Evolutionary conservation across 2,888 invertebrate genomes (phyloP).

Genomic region (Saturnia pavonia): DNA sequence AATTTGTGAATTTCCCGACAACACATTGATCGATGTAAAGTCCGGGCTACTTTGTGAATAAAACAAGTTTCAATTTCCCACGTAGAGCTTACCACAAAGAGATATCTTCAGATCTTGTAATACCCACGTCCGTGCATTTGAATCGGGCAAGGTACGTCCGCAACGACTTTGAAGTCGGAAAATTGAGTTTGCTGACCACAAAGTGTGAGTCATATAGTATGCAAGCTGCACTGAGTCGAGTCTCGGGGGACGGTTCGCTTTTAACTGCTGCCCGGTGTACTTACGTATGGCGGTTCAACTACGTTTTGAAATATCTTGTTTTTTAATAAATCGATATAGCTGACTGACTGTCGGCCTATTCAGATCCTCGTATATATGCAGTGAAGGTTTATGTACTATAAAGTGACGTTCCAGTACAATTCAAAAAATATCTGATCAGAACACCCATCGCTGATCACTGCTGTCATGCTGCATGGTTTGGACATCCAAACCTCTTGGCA

Average conservation of each 20-base stretch:
- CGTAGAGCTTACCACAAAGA: not conserved
- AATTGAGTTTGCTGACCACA: slow-evolving; percentile 78
- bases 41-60: not conserved
- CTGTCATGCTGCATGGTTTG: too few species aligned
- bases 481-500: too few species aligned
- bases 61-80: slow-evolving; percentile 2
- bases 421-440: too few species aligned
- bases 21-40: not conserved
- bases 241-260: slow-evolving; percentile 28
- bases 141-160: slow-evolving; percentile 25
- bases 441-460: too few species aligned
- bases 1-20: not conserved
- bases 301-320: not conserved
- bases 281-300: slow-evolving; percentile 5
- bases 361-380: too few species aligned
- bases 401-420: too few species aligned
- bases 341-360: too few species aligned
- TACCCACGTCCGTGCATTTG: slow-evolving; percentile 30
- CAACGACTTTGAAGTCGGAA: slow-evolving; percentile 74
- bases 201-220: slow-evolving; percentile 69
- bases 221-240: slow-evolving; percentile 43
- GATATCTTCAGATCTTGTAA: slow-evolving; percentile 10
- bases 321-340: not conserved
- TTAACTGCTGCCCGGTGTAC: slow-evolving; percentile 28
- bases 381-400: too few species aligned